A percentile compares a stretch with the other conserved stretches of the same genome.
These are phyloP conservation scores for Sapayoa aenigma DNA, from an alignment of 2,113 vertebrate genomes.

Conservation along the genomic window DNA sequence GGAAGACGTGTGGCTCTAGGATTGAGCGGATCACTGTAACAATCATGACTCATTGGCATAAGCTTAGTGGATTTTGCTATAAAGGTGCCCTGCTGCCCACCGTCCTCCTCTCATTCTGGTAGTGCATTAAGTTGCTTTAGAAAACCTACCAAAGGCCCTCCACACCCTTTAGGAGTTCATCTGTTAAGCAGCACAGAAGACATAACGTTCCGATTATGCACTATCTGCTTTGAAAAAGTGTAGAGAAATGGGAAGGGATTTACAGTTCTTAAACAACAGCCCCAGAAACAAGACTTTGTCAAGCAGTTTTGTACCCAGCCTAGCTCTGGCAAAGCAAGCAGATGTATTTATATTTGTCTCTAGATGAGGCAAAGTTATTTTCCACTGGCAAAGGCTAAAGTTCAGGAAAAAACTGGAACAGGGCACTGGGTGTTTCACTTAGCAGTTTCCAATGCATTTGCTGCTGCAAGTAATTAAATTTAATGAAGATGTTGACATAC, in stretches of 20 bases:
- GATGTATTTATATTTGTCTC: slow-evolving; percentile 10
- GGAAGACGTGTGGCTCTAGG: background rate
- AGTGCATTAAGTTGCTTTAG: background rate
- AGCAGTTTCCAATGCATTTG: background rate
- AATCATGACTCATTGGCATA: background rate
- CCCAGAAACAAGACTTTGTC: background rate
- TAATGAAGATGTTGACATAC: background rate
- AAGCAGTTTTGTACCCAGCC: background rate
- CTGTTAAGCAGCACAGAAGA: background rate
- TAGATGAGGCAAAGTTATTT: slow-evolving; percentile 7
- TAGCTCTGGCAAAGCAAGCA: background rate
- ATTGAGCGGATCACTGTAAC: background rate
- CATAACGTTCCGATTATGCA: background rate
- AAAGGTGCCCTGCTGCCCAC: background rate
- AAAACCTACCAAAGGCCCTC: background rate
- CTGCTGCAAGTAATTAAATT: slow-evolving; percentile 25
- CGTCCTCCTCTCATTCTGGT: background rate
- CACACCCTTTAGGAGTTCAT: background rate
- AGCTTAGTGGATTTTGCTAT: background rate
- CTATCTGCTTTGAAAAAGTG: background rate
- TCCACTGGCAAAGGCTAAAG: slow-evolving; percentile 24
- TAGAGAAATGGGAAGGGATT: background rate
- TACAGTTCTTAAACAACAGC: background rate
- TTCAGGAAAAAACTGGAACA: background rate
- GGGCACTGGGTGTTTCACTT: background rate